phyloP scores from a whole-genome alignment of 2,113 vertebrate species.

The Brevimyrus niger region DNA sequence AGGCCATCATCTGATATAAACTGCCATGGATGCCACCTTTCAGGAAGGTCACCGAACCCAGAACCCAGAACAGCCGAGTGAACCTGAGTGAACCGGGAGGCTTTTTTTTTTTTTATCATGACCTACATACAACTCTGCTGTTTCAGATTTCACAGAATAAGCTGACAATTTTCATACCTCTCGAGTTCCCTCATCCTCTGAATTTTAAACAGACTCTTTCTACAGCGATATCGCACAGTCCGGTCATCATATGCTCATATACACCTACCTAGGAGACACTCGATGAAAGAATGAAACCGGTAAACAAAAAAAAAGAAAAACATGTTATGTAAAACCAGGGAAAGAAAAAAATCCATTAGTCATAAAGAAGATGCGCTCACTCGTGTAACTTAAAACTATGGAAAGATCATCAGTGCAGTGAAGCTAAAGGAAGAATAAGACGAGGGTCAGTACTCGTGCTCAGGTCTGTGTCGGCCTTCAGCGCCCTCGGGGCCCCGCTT shows the following conservation, averaged over 20 bases:
- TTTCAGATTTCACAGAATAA: not conserved
- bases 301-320: not conserved
- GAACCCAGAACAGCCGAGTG: not conserved
- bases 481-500: not conserved
- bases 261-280: slow-evolving; percentile 5
- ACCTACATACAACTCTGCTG: not conserved
- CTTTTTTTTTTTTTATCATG: not conserved
- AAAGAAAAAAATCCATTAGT: not conserved
- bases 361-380: not conserved
- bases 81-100: not conserved
- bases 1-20: not conserved
- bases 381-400: not conserved
- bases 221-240: not conserved
- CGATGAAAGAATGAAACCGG: not conserved
- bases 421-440: not conserved
- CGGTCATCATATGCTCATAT: not conserved
- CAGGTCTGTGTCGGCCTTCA: not conserved
- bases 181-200: not conserved
- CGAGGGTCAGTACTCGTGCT: not conserved
- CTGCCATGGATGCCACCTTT: not conserved
- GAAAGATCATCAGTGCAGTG: not conserved
- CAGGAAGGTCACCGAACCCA: not conserved
- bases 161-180: not conserved
- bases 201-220: not conserved
- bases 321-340: not conserved